These are phyloP conservation scores for Fregata magnificens DNA, from an alignment of 2,113 vertebrate species.

Conservation along the genomic window DNA sequence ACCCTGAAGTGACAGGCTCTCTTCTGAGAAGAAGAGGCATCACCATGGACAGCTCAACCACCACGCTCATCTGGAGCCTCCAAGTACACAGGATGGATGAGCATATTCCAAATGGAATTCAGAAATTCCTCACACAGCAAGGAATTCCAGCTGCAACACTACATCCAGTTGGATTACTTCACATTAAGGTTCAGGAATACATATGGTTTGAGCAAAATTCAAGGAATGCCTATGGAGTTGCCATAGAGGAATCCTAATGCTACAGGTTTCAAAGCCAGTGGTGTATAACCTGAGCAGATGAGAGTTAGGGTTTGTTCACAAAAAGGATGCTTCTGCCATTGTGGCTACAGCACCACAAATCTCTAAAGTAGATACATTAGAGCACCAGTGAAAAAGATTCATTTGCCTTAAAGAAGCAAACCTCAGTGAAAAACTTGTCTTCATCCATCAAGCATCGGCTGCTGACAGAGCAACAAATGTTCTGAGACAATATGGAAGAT, in stretches of 20 bases:
- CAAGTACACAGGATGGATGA: background rate
- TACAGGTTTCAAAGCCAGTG: background rate
- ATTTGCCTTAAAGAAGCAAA: background rate
- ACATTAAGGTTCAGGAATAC: background rate
- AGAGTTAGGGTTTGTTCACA: background rate
- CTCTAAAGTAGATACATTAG: background rate
- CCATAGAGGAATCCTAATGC: background rate
- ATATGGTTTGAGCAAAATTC: background rate
- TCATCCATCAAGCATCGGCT: background rate
- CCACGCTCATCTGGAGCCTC: background rate
- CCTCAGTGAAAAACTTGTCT: background rate
- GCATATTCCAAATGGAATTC: background rate
- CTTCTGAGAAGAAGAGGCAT: background rate
- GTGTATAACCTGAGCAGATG: background rate
- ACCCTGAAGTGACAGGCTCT: background rate
- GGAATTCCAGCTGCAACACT: background rate
- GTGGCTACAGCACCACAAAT: background rate
- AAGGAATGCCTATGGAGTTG: background rate
- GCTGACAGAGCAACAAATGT: background rate
- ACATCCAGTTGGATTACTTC: background rate
- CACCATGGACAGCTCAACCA: conserved; percentile 63
- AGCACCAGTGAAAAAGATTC: background rate
- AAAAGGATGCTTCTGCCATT: background rate
- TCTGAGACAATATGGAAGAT: background rate
- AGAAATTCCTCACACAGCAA: background rate